phyloP scores from a whole-genome alignment of 2,888 invertebrate species.

The Agriopis leucophaearia region DNA sequence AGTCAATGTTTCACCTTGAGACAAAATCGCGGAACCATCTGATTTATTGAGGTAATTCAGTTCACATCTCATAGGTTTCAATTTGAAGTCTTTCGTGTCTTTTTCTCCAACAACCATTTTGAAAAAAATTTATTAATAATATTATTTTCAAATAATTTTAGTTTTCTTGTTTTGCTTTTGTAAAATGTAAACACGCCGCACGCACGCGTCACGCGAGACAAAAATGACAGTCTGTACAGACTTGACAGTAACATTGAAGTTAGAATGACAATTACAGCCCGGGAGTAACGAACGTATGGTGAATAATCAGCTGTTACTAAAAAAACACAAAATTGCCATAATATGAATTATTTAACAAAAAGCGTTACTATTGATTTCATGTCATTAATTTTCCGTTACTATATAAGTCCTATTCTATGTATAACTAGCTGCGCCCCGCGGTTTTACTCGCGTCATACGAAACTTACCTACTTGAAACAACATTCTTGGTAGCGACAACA shows the following conservation, averaged over 20 bases:
- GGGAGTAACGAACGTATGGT: no score
- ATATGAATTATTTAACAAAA: no score
- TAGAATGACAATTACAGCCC: neutral
- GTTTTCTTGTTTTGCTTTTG: neutral
- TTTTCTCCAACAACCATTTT: slow-evolving; percentile 61
- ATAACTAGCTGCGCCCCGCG: no score
- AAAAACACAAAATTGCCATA: no score
- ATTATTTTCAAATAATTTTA: neutral
- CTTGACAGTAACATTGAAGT: neutral
- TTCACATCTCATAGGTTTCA: slow-evolving; percentile 88
- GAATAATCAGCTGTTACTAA: no score
- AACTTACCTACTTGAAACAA: no score
- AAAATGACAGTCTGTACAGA: neutral
- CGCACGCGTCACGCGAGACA: neutral
- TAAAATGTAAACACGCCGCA: neutral
- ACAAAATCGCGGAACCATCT: slow-evolving; percentile 92
- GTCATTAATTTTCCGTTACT: no score
- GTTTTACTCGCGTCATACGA: no score
- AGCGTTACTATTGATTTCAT: no score
- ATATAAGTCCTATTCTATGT: no score
- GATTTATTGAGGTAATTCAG: slow-evolving; percentile 90
- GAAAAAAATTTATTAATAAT: neutral
- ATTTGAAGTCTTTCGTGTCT: slow-evolving; percentile 66
- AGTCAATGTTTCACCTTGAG: slow-evolving; percentile 87
- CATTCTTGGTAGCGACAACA: no score